A percentile compares a stretch with the other conserved stretches of the same genome.
Conservation (phyloP, 2,888 invertebrate species). For the Patella ulyssiponensis region DNA sequence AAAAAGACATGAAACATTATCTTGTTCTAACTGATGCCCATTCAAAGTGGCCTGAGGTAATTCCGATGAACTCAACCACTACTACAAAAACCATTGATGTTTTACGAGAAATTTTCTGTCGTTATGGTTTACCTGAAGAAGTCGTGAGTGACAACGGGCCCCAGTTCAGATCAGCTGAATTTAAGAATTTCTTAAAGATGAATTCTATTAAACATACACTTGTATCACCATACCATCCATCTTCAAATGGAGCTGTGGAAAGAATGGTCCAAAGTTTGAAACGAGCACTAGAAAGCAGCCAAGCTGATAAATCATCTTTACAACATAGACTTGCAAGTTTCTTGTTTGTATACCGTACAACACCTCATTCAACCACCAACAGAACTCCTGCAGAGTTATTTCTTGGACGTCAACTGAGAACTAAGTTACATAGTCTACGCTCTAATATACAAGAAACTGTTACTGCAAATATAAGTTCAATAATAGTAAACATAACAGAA, state of each 20-base stretch:
- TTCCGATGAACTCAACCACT: conserved; percentile 32
- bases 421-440: conserved; percentile 20
- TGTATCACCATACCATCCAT: conserved; percentile 54
- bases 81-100: conserved; percentile 38
- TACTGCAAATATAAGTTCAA: no score
- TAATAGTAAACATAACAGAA: no score
- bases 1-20: conserved; percentile 57
- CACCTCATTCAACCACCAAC: conserved; percentile 29
- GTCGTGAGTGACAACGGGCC: conserved; percentile 66
- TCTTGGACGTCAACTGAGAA: conserved; percentile 29
- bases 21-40: conserved; percentile 69
- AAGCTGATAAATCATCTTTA: not conserved
- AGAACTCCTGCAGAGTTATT: conserved; percentile 38
- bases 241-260: conserved; percentile 58
- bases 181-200: conserved; percentile 43
- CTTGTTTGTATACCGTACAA: conserved; percentile 26
- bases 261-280: conserved; percentile 30
- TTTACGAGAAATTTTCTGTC: conserved; percentile 44
- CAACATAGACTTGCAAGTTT: conserved; percentile 28
- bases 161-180: conserved; percentile 52
- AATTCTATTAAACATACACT: conserved; percentile 42
- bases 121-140: conserved; percentile 50
- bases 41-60: conserved; percentile 72
- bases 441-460: not conserved
- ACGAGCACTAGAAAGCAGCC: not conserved